Percentiles rank a stretch among this genome's conserved stretches.
These are phyloP conservation scores for Tortrix viridana DNA, from an alignment of 2,888 invertebrate genomes.

Conservation along the genomic window DNA sequence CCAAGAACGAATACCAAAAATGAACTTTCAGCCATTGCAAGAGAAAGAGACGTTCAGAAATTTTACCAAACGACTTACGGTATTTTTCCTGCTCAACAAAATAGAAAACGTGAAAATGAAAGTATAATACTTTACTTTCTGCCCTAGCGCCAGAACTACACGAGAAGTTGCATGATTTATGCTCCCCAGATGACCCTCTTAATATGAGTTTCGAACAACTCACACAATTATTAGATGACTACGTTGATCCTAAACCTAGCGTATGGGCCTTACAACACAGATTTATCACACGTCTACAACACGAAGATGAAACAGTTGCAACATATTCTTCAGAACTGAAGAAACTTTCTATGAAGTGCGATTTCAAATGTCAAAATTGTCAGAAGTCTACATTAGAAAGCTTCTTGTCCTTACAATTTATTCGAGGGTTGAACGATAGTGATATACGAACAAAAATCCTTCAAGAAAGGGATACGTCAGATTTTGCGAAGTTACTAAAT, in stretches of 20 bases:
- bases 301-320: background rate
- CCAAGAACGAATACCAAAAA: too few relatives aligned
- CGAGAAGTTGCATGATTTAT: conserved; percentile 3
- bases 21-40: conserved; percentile 9
- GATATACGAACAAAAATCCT: conserved; percentile 8
- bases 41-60: conserved; percentile 7
- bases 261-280: conserved; percentile 14
- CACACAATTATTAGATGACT: background rate
- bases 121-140: conserved; percentile 1
- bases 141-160: conserved; percentile 5
- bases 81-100: background rate
- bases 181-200: conserved; percentile 11
- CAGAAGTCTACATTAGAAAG: background rate
- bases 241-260: conserved; percentile 16
- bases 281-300: conserved; percentile 7
- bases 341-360: conserved; percentile 3
- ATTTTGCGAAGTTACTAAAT: conserved; percentile 2
- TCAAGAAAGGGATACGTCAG: background rate
- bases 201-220: background rate
- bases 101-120: conserved; percentile 1
- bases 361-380: conserved; percentile 9
- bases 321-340: conserved; percentile 11
- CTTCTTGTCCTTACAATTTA: conserved; percentile 12
- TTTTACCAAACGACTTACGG: conserved; percentile 2
- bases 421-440: conserved; percentile 6